Percentiles rank a stretch among this genome's conserved stretches.
phyloP scores from a whole-genome alignment of 2,888 invertebrate species.

The Alitta virens region DNA sequence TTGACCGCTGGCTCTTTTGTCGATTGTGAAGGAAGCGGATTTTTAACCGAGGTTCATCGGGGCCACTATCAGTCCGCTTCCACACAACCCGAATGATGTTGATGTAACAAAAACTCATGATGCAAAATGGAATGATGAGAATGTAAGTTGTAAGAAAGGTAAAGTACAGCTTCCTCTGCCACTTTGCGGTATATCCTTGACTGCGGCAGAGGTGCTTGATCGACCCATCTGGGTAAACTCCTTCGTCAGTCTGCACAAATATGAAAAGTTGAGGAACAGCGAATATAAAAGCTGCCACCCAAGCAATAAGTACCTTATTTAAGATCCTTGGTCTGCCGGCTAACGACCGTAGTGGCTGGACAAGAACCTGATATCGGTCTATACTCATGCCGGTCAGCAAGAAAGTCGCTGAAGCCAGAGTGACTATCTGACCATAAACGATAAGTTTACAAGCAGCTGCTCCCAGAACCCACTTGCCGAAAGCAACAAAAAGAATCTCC shows the following conservation, averaged over 20 bases:
- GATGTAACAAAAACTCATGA: constrained; percentile 58
- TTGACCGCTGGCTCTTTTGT: background rate
- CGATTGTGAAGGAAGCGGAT: background rate
- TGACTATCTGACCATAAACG: constrained; percentile 57
- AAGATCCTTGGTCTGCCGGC: constrained; percentile 43
- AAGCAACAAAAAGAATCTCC: constrained; percentile 56
- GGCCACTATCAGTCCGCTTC: constrained; percentile 36
- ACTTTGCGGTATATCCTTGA: constrained; percentile 55
- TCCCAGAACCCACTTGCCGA: constrained; percentile 58
- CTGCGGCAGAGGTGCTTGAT: constrained; percentile 52
- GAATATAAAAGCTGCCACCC: constrained; percentile 55
- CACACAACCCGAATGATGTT: constrained; percentile 57
- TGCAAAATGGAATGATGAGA: constrained; percentile 53
- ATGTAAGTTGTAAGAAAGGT: constrained; percentile 57
- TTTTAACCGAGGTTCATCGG: constrained; percentile 1
- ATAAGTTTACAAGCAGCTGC: constrained; percentile 55
- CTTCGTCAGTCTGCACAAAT: constrained; percentile 52
- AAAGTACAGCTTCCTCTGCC: constrained; percentile 59
- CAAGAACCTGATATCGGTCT: constrained; percentile 57
- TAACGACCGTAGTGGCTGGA: constrained; percentile 53
- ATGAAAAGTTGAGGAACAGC: constrained; percentile 58
- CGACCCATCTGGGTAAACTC: constrained; percentile 41
- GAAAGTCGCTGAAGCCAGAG: constrained; percentile 56
- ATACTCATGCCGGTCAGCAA: constrained; percentile 58
- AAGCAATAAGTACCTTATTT: constrained; percentile 52